Evolutionary conservation across 2,797 vertebrate species (phyloP).

Genomic region (Silurus lanzhouensis): DNA sequence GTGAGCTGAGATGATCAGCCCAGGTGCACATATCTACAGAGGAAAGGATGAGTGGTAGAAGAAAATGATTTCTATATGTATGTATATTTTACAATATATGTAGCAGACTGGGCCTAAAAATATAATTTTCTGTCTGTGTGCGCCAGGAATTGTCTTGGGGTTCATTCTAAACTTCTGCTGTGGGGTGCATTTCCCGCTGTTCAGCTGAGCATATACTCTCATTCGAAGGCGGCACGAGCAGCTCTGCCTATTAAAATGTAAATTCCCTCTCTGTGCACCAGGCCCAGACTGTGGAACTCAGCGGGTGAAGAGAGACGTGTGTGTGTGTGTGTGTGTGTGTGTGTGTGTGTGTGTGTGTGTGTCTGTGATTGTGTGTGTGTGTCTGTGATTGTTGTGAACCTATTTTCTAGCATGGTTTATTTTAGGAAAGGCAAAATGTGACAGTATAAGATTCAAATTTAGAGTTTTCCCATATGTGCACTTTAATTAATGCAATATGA

Average conservation of each 20-base stretch:
- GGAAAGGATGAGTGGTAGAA: slow-evolving; percentile 45
- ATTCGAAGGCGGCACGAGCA: slow-evolving; percentile 74
- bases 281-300: slow-evolving; percentile 68
- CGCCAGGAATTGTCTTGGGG: slow-evolving; percentile 73
- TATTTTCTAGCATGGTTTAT: slow-evolving; percentile 62
- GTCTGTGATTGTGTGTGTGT: slow-evolving; percentile 44
- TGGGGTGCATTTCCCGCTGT: slow-evolving; percentile 76
- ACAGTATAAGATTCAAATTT: slow-evolving; percentile 52
- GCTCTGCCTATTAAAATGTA: slow-evolving; percentile 85
- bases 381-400: slow-evolving; percentile 63
- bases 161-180: slow-evolving; percentile 77
- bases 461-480: slow-evolving; percentile 38
- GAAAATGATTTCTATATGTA: slow-evolving; percentile 60
- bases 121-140: slow-evolving; percentile 65
- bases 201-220: slow-evolving; percentile 77
- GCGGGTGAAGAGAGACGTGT: slow-evolving; percentile 61
- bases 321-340: slow-evolving; percentile 53
- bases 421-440: slow-evolving; percentile 65
- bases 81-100: slow-evolving; percentile 58
- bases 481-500: slow-evolving; percentile 46
- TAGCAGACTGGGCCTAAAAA: slow-evolving; percentile 54
- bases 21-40: slow-evolving; percentile 48
- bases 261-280: slow-evolving; percentile 76
- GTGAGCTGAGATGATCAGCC: slow-evolving; percentile 28
- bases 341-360: slow-evolving; percentile 53